phyloP scores from a whole-genome alignment of 2,113 vertebrate species.

The Urocitellus parryii region DNA sequence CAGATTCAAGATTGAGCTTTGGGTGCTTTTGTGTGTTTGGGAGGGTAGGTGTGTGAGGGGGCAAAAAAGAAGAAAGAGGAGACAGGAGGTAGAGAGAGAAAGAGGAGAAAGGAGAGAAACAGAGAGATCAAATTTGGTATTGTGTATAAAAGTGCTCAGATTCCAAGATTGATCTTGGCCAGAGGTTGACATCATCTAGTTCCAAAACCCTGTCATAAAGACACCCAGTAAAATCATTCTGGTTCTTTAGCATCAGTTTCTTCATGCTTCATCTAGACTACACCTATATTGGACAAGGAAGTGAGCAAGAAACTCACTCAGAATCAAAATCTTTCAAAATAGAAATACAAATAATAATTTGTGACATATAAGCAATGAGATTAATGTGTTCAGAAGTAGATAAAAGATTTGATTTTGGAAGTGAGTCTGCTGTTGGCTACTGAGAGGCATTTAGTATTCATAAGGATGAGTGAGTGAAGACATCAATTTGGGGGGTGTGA shows the following conservation, averaged over 20 bases:
- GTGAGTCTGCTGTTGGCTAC: neutral
- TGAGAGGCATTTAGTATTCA: slow-evolving; percentile 11
- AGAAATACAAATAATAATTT: neutral
- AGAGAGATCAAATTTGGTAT: neutral
- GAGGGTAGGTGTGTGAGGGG: too few relatives aligned
- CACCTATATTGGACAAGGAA: neutral
- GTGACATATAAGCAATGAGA: neutral
- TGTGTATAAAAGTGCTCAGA: neutral
- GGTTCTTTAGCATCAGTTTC: neutral
- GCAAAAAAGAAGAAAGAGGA: too few relatives aligned
- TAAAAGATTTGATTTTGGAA: neutral
- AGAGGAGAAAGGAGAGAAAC: too few relatives aligned
- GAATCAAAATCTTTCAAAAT: neutral
- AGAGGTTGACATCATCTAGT: neutral
- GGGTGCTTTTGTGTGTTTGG: neutral
- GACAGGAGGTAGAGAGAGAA: too few relatives aligned
- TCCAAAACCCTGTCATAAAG: neutral
- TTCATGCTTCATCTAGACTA: neutral
- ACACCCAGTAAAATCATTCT: neutral
- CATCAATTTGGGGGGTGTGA: neutral
- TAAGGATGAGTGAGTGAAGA: neutral
- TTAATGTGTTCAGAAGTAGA: neutral
- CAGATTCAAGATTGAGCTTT: neutral
- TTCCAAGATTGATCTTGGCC: neutral
- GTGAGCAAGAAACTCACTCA: neutral